Conservation (phyloP, 2,888 invertebrate genomes). For the Myopa tessellatipennis region DNA sequence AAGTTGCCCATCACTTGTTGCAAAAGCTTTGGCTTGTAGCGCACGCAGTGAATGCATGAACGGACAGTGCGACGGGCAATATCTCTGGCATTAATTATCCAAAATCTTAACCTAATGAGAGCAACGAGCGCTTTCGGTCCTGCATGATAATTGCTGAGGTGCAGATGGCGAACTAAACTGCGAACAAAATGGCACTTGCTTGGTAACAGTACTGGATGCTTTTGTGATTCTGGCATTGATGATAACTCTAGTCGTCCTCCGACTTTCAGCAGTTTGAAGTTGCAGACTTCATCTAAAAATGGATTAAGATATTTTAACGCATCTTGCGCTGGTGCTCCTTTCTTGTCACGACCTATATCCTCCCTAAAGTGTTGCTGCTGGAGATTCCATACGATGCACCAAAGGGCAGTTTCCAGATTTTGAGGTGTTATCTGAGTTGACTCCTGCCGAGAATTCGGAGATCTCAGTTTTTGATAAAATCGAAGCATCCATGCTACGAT, state of each 20-base stretch:
- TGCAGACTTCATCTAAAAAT: background rate
- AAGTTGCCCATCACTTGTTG: conserved; percentile 44
- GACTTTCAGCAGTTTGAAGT: conserved; percentile 20
- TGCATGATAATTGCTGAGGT: conserved; percentile 1
- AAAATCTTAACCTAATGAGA: conserved; percentile 41
- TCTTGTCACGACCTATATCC: conserved; percentile 4
- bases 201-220: conserved; percentile 1
- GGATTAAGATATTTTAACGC: no score
- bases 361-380: conserved; percentile 17
- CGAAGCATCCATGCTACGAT: background rate
- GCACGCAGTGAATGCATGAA: conserved; percentile 33
- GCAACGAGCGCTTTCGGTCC: conserved; percentile 36
- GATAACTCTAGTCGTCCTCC: conserved; percentile 21
- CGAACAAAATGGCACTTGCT: conserved; percentile 11
- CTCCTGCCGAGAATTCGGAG: background rate
- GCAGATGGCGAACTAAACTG: background rate
- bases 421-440: background rate
- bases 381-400: conserved; percentile 19
- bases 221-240: background rate
- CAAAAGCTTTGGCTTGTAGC: conserved; percentile 42
- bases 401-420: background rate
- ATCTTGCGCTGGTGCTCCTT: background rate
- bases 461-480: background rate
- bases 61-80: conserved; percentile 36
- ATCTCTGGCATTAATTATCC: conserved; percentile 42